Evolutionary conservation across 2,888 invertebrate species (phyloP), one percentile per base, ranked within the genome.

Genomic region (Lordiphosa fenestrarum): DNA sequence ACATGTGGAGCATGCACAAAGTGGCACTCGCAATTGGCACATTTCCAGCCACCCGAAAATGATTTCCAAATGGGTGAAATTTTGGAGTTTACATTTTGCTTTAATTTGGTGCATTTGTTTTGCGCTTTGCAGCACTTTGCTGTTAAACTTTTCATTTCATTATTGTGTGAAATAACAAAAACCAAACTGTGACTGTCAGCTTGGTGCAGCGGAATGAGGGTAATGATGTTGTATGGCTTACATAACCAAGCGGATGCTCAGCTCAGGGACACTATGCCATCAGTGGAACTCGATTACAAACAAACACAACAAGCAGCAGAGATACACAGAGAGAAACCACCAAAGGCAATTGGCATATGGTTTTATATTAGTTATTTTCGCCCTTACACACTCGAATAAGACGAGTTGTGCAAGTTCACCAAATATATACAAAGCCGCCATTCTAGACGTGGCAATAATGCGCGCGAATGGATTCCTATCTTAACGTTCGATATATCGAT

Each of bases 101-200:
- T 65, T 59, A 61, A 75, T 78, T 78, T 57, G 52, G 25, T 63
- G 62, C 38, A 54, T 21, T 62, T 64, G 59, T 48, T 57, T 39
- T n/a, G 48, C 53, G 55, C 50, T 49, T 54, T 72, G 58, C 62
- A 64, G 63, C 57, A 72, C 64, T 82, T 82, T 75, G 80, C 19
- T 44, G 23, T 64, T 67, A 66, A 60, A 67, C 67, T 83, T 83
- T 75, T 80, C 60, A 83, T 75, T 80, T 80, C 70, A 80, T 80
- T 78, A 69, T 54, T 58, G 53, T 51, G 65, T 23, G 37, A 49
- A 59, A 69, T 47, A 37, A 36, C 47, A 53, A 53, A 47, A 47
- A 48, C 9, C 19, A 12, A 37, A 12, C 13, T 30, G 2, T 9
- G 30, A 3, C 1, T 10, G 30, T 30, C 30, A 30, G 30, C 30